Evolutionary conservation across 64 coral and sea anemone species (phyloP).

Genomic region (Stichodactyla mertensii): DNA sequence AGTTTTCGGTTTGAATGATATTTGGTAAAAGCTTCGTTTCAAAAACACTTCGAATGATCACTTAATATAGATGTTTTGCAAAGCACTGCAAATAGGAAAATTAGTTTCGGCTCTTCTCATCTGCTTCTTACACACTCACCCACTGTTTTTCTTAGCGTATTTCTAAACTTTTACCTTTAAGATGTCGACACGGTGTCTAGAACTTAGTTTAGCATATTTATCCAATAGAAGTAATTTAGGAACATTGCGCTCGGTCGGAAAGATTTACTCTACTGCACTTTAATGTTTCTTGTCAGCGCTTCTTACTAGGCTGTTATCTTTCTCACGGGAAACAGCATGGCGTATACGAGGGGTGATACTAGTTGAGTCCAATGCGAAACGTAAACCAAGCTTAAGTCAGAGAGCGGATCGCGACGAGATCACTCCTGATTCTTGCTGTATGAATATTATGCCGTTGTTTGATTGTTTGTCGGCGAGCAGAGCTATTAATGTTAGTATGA

Average conservation of each 20-base stretch:
- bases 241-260: neutral
- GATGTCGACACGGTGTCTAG: neutral
- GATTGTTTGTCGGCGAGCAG: neutral
- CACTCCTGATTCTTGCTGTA: neutral
- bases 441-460: neutral
- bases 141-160: neutral
- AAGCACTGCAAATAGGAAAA: neutral
- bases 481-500: neutral
- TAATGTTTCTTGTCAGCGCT: neutral
- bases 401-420: neutral
- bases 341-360: neutral
- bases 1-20: neutral
- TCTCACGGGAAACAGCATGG: neutral
- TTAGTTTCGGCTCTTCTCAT: neutral
- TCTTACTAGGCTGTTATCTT: neutral
- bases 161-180: neutral
- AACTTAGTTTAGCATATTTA: neutral
- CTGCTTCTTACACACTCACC: neutral
- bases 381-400: too few species aligned
- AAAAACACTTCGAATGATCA: neutral
- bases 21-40: neutral
- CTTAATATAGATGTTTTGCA: neutral
- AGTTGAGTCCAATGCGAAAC: neutral
- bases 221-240: neutral
- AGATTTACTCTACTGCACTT: neutral